A percentile compares a stretch with the other conserved stretches of the same genome.
Evolutionary conservation across 2,113 vertebrate genomes (phyloP).

Genomic region (Onychostoma macrolepis): DNA sequence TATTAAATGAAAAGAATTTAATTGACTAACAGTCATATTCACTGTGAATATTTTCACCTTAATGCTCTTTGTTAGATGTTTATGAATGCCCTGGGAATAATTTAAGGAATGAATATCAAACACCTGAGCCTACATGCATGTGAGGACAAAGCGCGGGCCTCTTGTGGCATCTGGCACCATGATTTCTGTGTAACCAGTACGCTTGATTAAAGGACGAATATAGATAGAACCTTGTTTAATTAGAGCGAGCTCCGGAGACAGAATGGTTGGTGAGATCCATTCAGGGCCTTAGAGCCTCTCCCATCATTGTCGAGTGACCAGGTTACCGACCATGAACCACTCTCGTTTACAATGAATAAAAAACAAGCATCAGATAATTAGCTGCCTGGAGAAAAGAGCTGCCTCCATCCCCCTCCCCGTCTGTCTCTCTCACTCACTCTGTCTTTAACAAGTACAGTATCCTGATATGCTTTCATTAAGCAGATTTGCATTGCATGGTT

Average conservation of each 20-base stretch:
- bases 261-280: constrained; percentile 3
- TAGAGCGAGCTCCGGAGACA: constrained; percentile 7
- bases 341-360: not conserved
- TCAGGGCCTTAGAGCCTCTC: constrained; percentile 11
- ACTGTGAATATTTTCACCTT: not conserved
- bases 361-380: constrained; percentile 36
- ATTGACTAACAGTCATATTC: not conserved
- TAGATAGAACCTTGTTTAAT: constrained; percentile 37
- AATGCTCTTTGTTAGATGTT: not conserved
- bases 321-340: constrained; percentile 25
- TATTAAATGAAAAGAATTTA: not conserved
- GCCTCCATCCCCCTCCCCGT: not conserved
- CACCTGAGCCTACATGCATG: not conserved
- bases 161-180: not conserved
- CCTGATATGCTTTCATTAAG: constrained; percentile 25
- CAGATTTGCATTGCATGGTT: constrained; percentile 40
- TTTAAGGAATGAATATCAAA: not conserved
- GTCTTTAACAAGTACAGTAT: constrained; percentile 28
- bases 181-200: constrained; percentile 26
- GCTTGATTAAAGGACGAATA: constrained; percentile 39
- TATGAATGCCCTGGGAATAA: not conserved
- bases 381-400: constrained; percentile 19
- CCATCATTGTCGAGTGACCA: constrained; percentile 38
- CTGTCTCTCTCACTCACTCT: not conserved
- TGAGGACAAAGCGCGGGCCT: constrained; percentile 18